Base-by-base conservation (phyloP, 2,797 vertebrate genomes). In the Acrossocheilus wenchowensis region DNA sequence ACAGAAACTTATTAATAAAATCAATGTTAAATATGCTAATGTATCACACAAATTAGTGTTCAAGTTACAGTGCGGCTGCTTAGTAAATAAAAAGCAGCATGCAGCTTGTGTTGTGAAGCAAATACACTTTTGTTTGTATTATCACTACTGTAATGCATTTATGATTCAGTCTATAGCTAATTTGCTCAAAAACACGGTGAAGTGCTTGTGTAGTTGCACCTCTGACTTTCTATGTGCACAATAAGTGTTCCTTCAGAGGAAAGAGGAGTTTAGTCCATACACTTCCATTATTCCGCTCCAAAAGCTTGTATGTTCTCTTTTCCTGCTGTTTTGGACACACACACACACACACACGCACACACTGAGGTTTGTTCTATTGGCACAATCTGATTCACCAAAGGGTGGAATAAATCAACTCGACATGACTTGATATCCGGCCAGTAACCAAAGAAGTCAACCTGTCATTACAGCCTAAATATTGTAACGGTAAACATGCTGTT, bases 401-500 rank as follows among this genome's bases (percentile, higher is more conserved):
- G 73, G 75, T 21, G 84, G 71, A 87, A 82, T 84, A 85, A 90
- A 86, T 89, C 73, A 82, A 68, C 84, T 78, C 34, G 73, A 86
- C 79, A 74, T 80, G 73, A 77, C 82, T 81, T 81, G 85, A 88
- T 72, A 84, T 88, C 83, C 26, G 48, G 34, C 77, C 68, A 81
- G 88, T 82, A 86, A 90, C 86, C 54, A n/a, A 81, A 89, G 86
- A 82, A 84, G 73, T 77, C 39, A 10, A 43, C 68, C 85, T 81
- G 66, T 81, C 85, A 80, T 80, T 83, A 68, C 64, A 23, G 84
- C 54, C 84, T 85, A 41, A 73, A 78, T 73, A 48, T 62, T 80
- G 64, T 36, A 82, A 82, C 26, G 11, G 57, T 80, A 73, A 78
- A 54, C 54, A 66, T 50, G 69, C 43, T 50, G 39, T 75, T 50